Evolutionary conservation across 30 jellyfish, hydroid and myxozoan species (phyloP).

Genomic region (Morbakka virulenta): DNA sequence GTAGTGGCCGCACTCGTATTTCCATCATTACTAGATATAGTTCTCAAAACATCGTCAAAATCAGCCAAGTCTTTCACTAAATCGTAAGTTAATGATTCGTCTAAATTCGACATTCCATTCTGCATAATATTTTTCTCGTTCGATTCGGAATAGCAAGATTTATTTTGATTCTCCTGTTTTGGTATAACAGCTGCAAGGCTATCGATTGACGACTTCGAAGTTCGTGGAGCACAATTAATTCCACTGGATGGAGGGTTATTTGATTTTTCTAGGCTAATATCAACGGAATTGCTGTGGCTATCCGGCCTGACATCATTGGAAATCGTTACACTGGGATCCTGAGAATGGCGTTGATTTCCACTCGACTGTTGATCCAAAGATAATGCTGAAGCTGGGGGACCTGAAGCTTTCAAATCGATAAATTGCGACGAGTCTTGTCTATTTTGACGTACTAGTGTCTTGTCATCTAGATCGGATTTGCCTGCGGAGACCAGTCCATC

Average conservation of each 20-base stretch:
- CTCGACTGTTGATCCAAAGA: not conserved
- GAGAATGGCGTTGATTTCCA: not conserved
- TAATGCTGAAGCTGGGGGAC: not conserved
- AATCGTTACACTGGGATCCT: not conserved
- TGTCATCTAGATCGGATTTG: not conserved
- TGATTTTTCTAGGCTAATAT: not conserved
- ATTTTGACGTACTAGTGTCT: not conserved
- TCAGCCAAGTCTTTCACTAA: slow-evolving; percentile 66
- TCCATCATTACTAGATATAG: slow-evolving; percentile 46
- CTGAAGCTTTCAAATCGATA: not conserved
- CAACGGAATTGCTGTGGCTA: not conserved
- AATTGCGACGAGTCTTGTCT: not conserved
- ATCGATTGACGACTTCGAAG: not conserved
- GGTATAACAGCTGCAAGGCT: not conserved
- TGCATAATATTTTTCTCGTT: slow-evolving; percentile 15
- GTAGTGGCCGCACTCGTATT: slow-evolving; percentile 1
- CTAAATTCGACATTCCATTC: slow-evolving; percentile 56
- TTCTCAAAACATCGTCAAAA: slow-evolving; percentile 67
- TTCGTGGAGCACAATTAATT: not conserved
- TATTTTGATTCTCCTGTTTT: not conserved
- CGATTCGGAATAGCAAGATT: not conserved
- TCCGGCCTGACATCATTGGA: not conserved
- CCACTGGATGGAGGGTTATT: not conserved
- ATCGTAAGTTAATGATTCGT: slow-evolving; percentile 28
- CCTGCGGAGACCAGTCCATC: not conserved